These are phyloP conservation scores for Sarotherodon lohbergeri DNA, from an alignment of 2,113 vertebrate genomes.

Conservation along the genomic window DNA sequence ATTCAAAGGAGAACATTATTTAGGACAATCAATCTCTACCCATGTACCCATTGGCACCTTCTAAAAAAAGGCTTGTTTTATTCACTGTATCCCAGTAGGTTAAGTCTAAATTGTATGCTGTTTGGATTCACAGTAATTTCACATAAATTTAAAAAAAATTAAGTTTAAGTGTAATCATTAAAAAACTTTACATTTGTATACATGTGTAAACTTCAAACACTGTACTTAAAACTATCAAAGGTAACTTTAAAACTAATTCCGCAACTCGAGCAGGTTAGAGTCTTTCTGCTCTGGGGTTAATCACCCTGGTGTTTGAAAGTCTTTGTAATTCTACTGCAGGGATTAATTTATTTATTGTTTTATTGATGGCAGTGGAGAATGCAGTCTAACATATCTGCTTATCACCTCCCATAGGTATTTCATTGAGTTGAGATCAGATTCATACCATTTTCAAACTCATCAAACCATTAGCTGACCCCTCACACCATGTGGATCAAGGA, in stretches of 20 bases:
- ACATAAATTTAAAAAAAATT: neutral
- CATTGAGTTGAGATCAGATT: neutral
- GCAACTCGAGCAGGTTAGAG: neutral
- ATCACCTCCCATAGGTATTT: neutral
- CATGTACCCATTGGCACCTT: neutral
- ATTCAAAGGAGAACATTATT: neutral
- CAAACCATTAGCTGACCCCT: neutral
- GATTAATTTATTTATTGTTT: neutral
- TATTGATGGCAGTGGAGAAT: neutral
- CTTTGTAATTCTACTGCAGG: neutral
- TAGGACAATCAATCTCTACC: neutral
- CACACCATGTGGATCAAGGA: neutral
- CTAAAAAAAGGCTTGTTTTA: neutral
- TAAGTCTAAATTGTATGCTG: neutral
- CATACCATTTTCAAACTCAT: neutral
- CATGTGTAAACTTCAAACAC: rapidly evolving
- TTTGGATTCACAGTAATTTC: neutral
- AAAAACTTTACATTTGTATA: neutral
- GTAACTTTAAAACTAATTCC: neutral
- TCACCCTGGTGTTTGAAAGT: neutral
- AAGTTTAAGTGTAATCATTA: neutral
- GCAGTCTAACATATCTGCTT: neutral
- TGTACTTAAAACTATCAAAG: neutral
- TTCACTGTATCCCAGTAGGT: neutral
- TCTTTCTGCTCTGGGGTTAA: neutral